A percentile compares a stretch with the other conserved stretches of the same genome.
Evolutionary conservation across 2,888 invertebrate species (phyloP).

Genomic region (Diadegma fenestrale): DNA sequence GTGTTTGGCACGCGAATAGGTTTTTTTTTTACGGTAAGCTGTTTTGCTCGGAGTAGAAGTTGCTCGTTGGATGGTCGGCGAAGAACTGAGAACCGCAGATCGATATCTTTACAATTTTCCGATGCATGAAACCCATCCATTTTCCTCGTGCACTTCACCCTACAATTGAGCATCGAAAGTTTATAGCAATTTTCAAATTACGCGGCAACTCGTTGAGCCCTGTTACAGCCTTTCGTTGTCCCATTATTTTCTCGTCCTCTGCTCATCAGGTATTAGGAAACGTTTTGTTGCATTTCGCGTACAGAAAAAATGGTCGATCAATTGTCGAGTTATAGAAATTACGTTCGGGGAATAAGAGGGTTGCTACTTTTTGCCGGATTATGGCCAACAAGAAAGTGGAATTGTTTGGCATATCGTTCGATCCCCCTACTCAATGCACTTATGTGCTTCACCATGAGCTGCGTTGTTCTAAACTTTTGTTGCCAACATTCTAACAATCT

Average conservation of each 20-base stretch:
- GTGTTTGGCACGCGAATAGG: background rate
- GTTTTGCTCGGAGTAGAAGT: background rate
- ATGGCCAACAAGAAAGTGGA: constrained; percentile 60
- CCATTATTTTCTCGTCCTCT: constrained; percentile 19
- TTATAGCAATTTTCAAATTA: constrained; percentile 36
- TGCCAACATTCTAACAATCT: constrained; percentile 62
- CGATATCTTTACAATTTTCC: constrained; percentile 53
- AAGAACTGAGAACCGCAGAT: constrained; percentile 42
- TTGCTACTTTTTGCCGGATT: constrained; percentile 63
- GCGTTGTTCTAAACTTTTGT: constrained; percentile 66
- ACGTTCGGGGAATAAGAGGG: constrained; percentile 52
- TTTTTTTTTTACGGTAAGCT: background rate
- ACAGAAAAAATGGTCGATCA: constrained; percentile 56
- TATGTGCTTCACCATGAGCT: constrained; percentile 53
- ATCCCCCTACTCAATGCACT: constrained; percentile 44
- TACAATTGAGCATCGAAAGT: constrained; percentile 13
- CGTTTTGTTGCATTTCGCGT: constrained; percentile 25
- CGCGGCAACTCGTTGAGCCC: background rate
- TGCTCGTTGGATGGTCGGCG: constrained; percentile 7
- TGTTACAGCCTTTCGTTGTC: background rate
- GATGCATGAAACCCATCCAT: background rate
- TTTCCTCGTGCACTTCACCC: constrained; percentile 8
- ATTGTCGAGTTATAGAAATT: constrained; percentile 65
- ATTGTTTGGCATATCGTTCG: constrained; percentile 47
- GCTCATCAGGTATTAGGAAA: background rate